These are phyloP conservation scores for Gallinago solitaria DNA, from an alignment of 2,797 vertebrate species.

Conservation along the genomic window DNA sequence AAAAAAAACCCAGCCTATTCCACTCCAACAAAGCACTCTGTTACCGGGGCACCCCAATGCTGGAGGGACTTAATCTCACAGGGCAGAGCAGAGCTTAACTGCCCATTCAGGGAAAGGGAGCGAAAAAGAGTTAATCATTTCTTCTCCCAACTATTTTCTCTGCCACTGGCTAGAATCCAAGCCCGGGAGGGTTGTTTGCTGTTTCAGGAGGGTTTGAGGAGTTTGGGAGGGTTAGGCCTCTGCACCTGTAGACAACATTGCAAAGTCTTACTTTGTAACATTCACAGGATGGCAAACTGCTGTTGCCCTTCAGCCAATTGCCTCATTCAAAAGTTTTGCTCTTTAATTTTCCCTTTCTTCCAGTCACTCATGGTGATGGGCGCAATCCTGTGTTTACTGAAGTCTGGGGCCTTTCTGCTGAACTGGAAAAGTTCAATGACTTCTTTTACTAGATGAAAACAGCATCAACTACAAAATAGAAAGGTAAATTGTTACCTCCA, in stretches of 20 bases:
- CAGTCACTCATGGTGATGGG: not conserved
- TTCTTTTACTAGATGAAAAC: not conserved
- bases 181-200: not conserved
- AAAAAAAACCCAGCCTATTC: not conserved
- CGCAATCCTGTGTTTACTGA: not conserved
- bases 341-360: not conserved
- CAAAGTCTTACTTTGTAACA: not conserved
- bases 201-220: not conserved
- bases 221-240: not conserved
- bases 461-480: not conserved
- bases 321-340: not conserved
- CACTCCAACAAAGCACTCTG: not conserved
- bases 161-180: conserved; percentile 1
- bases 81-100: not conserved
- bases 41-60: not conserved
- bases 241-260: not conserved
- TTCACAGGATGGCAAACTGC: not conserved
- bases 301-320: not conserved
- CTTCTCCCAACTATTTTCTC: not conserved
- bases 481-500: not conserved
- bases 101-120: not conserved
- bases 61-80: not conserved
- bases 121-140: not conserved
- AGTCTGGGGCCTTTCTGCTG: not conserved
- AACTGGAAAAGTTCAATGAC: not conserved